phyloP scores from a whole-genome alignment of 2,797 vertebrate species.

The Gallinago nigripennis region DNA sequence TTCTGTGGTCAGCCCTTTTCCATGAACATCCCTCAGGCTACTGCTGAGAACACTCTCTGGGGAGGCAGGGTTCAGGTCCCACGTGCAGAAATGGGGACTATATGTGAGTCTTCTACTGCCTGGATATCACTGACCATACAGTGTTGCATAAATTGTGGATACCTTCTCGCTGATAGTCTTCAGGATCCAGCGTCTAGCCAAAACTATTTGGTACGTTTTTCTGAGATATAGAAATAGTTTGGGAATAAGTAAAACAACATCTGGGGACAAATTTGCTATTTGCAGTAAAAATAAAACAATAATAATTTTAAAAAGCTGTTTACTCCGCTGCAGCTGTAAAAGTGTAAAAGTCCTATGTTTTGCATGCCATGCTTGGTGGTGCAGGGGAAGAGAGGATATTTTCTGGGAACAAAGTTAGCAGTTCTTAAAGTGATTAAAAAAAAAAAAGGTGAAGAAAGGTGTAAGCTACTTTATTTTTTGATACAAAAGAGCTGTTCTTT shows the following conservation, averaged over 20 bases:
- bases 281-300: neutral
- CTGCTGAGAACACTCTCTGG: neutral
- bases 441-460: neutral
- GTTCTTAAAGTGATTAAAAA: conserved; percentile 16
- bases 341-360: neutral
- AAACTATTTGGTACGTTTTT: neutral
- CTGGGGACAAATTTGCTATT: neutral
- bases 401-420: neutral
- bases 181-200: neutral
- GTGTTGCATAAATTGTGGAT: neutral
- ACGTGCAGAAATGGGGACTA: neutral
- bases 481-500: neutral
- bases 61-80: neutral
- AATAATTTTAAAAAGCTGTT: neutral
- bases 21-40: neutral
- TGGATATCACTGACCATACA: neutral
- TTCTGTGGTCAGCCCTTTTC: neutral
- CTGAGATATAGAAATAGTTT: neutral
- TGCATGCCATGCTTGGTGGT: neutral
- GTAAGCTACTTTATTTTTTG: neutral
- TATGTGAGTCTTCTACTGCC: neutral
- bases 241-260: neutral
- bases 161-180: neutral
- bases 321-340: neutral
- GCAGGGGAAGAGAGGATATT: neutral